These are phyloP conservation scores for Agrypnus murinus DNA, from an alignment of 2,888 invertebrate genomes.

Conservation along the genomic window DNA sequence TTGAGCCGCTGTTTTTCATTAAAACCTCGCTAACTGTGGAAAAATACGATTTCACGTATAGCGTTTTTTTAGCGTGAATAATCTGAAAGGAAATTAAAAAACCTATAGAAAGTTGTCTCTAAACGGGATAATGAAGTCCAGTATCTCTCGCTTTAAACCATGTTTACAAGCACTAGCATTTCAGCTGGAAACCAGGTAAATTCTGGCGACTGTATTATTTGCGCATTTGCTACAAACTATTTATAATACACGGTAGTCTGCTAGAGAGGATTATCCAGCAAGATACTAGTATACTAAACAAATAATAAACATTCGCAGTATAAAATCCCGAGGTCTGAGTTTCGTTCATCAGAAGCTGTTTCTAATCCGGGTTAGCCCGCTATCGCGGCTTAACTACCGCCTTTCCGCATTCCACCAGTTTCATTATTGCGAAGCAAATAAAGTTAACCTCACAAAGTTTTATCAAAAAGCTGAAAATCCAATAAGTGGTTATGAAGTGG, in stretches of 20 bases:
- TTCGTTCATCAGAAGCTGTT: conserved; percentile 6
- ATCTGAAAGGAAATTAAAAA: conserved; percentile 20
- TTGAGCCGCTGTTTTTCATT: conserved; percentile 8
- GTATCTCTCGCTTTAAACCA: no score
- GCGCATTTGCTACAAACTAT: not conserved
- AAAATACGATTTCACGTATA: conserved; percentile 1
- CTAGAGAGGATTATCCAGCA: not conserved
- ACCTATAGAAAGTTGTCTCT: not conserved
- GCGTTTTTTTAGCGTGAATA: conserved; percentile 4
- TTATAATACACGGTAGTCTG: not conserved
- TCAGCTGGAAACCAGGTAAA: no score
- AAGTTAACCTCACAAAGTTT: conserved; percentile 1
- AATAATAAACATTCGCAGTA: conserved; percentile 11
- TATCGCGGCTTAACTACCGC: conserved; percentile 4
- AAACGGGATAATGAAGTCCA: conserved; percentile 4
- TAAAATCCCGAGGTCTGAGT: conserved; percentile 14
- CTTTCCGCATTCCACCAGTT: conserved; percentile 14
- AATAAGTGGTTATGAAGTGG: conserved; percentile 13
- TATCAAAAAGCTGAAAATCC: not conserved
- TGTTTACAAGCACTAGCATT: no score
- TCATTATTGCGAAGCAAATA: conserved; percentile 1
- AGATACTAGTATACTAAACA: conserved; percentile 11
- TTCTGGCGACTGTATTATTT: not conserved
- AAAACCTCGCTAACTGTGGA: conserved; percentile 5
- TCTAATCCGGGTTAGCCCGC: conserved; percentile 19